Evolutionary conservation across 2,888 invertebrate species (phyloP), one percentile per base, ranked within the genome.

Genomic region (Ichneumon xanthorius): DNA sequence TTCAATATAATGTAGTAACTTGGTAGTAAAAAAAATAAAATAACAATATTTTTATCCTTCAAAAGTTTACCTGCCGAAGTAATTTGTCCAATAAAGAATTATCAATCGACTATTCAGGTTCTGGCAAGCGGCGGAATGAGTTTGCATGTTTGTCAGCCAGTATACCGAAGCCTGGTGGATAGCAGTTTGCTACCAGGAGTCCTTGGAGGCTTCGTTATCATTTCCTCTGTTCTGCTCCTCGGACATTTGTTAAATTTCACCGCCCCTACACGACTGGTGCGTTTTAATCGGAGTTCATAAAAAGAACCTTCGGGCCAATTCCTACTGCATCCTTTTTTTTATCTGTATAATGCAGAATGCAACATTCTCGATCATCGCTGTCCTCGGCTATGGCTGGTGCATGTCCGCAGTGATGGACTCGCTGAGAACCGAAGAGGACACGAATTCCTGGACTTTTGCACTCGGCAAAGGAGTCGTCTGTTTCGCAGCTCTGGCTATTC

Each of bases 391-490:
- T 55, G 84, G 87, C 22, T 87, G 87, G 85, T 84, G 84, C 63
- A 87, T 87, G 77, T 87, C 88, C 2, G 68, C 79, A 22, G n/a
- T 86, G 14, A 88, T 89, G 88, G 87, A 89, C 33, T 26, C 82
- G 19, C 65, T 88, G 30, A 80, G 40, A 19, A 81, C 82, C 16
- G 84, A 85, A 30, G 63, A 86, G 30, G 72, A 77, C 37, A 30
- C 33, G 26, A 53, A n/a, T 40, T 67, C 30, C 19, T 85, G 86
- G 87, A 76, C 77, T 1, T 80, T 83, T 82, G 19, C 83, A 19
- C 65, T 89, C 22, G 83, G 67, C 30, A 87, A 89, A 82, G 82
- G 84, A 3, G 68, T 80, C 16, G 26, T 87, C 4, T 89, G 88
- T 65, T 81, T 87, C 40, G 53, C 77, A 11, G 88, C 87, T 37